These are phyloP conservation scores for Erithacus rubecula DNA, from an alignment of 2,797 vertebrate genomes.

Conservation along the genomic window DNA sequence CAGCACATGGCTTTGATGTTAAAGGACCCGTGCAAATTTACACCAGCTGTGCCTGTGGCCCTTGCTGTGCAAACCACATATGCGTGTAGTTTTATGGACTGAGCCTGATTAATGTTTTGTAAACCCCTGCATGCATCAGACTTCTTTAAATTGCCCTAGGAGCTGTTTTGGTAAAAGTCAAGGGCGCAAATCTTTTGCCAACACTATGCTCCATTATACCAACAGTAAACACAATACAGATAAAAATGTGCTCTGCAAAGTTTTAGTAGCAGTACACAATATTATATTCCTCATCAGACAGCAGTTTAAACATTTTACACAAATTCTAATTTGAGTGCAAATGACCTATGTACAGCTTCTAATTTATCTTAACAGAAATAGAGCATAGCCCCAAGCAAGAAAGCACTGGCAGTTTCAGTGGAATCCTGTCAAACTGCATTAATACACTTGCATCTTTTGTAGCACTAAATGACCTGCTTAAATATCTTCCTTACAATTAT, in stretches of 20 bases:
- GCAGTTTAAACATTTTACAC: neutral
- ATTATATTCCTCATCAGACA: neutral
- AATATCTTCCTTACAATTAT: neutral
- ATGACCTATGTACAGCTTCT: neutral
- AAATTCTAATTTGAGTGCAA: neutral
- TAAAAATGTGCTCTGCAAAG: neutral
- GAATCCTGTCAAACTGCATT: neutral
- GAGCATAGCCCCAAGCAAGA: neutral
- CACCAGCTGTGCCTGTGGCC: conserved; percentile 52
- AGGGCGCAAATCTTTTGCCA: neutral
- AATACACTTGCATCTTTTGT: neutral
- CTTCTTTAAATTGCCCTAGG: conserved; percentile 13
- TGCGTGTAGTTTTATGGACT: conserved; percentile 64
- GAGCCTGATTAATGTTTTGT: conserved; percentile 63
- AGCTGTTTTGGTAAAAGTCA: conserved; percentile 5
- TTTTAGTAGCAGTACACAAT: neutral
- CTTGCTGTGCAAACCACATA: conserved; percentile 56
- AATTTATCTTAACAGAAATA: neutral
- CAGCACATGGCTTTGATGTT: conserved; percentile 56
- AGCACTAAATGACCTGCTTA: neutral
- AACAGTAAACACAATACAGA: neutral
- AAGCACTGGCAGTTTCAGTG: neutral
- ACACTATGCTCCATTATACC: neutral
- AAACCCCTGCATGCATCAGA: conserved; percentile 26
- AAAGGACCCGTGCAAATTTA: conserved; percentile 58